phyloP scores from a whole-genome alignment of 1,140 invertebrate genomes.

The Drosophila nasuta region DNA sequence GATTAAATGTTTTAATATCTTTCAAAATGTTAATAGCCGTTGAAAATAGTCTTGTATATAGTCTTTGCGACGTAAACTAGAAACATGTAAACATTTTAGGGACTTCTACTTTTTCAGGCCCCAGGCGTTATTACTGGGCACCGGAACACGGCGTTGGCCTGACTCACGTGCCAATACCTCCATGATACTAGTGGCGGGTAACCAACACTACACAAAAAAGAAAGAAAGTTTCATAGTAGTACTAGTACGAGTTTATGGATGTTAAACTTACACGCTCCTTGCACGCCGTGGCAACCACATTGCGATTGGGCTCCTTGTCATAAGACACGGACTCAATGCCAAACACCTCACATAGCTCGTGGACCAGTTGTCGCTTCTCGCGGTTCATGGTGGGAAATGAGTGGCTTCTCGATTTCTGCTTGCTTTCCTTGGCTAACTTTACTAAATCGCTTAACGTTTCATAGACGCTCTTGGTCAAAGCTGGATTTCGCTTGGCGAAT shows the following conservation, averaged over 20 bases:
- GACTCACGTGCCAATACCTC: slow-evolving; percentile 92
- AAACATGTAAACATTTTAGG: slow-evolving; percentile 13
- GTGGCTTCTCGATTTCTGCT: slow-evolving; percentile 93
- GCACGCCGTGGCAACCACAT: slow-evolving; percentile 96
- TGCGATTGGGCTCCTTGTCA: slow-evolving; percentile 97
- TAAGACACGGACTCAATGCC: slow-evolving; percentile 96
- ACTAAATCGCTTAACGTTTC: slow-evolving; percentile 94
- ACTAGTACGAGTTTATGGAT: neutral
- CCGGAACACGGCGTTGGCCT: slow-evolving; percentile 91
- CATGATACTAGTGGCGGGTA: slow-evolving; percentile 93
- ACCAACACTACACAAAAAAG: slow-evolving; percentile 89
- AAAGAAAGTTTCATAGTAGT: neutral
- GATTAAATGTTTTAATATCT: slow-evolving; percentile 23
- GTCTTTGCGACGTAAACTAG: slow-evolving; percentile 47
- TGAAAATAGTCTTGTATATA: slow-evolving; percentile 48
- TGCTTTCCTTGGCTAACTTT: slow-evolving; percentile 94
- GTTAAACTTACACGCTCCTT: slow-evolving; percentile 89
- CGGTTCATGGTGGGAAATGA: slow-evolving; percentile 97
- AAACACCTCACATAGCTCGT: slow-evolving; percentile 97
- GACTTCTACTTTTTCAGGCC: slow-evolving; percentile 73
- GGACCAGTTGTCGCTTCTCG: slow-evolving; percentile 94
- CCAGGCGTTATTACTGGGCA: slow-evolving; percentile 87
- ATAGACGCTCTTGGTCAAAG: slow-evolving; percentile 93
- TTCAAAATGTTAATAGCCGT: slow-evolving; percentile 41
- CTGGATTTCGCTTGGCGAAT: slow-evolving; percentile 92